Evolutionary conservation across 2,113 vertebrate species (phyloP).

Genomic region (Chaetorhynchus papuensis): DNA sequence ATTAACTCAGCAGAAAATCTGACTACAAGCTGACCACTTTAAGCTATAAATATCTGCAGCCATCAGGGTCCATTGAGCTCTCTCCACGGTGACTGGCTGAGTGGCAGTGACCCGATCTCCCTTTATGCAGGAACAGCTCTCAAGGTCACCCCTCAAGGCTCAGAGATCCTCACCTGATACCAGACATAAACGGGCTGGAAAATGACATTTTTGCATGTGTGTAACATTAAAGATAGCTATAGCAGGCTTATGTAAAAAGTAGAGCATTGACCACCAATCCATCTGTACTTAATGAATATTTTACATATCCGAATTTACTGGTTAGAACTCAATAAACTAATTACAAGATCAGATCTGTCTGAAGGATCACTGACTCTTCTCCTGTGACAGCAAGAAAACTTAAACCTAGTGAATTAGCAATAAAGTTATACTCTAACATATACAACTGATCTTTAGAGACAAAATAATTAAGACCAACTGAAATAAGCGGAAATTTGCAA

Average conservation of each 20-base stretch:
- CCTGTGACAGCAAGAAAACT: not conserved
- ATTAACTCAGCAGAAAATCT: not conserved
- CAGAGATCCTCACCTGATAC: not conserved
- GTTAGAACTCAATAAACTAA: not conserved
- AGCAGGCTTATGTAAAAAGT: not conserved
- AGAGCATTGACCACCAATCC: not conserved
- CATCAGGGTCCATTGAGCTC: not conserved
- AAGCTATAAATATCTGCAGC: not conserved
- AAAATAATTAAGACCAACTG: not conserved
- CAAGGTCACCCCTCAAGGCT: not conserved
- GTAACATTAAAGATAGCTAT: not conserved
- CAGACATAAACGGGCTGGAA: not conserved
- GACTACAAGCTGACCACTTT: not conserved
- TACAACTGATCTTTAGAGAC: not conserved
- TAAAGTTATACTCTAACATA: not conserved
- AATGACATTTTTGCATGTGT: not conserved
- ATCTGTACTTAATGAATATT: not conserved
- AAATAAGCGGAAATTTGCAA: not conserved
- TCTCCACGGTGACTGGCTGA: not conserved
- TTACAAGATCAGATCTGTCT: not conserved
- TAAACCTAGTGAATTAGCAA: not conserved
- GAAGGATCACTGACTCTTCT: not conserved
- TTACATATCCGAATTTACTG: not conserved
- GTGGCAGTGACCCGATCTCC: not conserved
- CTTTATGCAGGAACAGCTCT: not conserved